Percentiles rank a stretch among this genome's conserved stretches.
Conservation (phyloP, 2,888 invertebrate genomes). For the Sussaba pulchella region DNA sequence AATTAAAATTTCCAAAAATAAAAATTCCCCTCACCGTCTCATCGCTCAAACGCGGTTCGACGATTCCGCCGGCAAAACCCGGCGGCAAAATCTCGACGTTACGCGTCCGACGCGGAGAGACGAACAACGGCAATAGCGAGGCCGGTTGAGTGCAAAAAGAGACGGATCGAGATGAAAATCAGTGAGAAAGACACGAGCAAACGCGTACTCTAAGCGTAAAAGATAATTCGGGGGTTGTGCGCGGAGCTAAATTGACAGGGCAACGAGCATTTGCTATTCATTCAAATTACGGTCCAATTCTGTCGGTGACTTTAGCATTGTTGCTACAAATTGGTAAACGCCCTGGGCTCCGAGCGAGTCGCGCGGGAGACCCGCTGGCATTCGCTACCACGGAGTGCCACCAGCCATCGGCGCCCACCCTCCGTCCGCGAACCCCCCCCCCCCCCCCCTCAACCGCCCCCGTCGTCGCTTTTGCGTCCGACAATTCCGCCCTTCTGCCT, state of each 20-base stretch:
- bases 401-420: too few species aligned
- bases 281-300: slow-evolving; percentile 84
- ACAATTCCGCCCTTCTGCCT: slow-evolving; percentile 64
- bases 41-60: too few species aligned
- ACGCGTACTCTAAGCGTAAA: slow-evolving; percentile 70
- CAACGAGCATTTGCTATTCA: slow-evolving; percentile 82
- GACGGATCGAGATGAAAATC: background rate
- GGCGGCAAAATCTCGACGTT: background rate
- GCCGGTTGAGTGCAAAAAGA: background rate
- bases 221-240: slow-evolving; percentile 82
- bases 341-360: slow-evolving; percentile 77
- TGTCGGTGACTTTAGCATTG: slow-evolving; percentile 84
- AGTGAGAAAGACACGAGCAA: background rate
- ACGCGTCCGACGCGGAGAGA: slow-evolving; percentile 35
- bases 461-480: slow-evolving; percentile 55
- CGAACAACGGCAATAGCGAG: background rate
- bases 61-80: too few species aligned
- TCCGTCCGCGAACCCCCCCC: slow-evolving; percentile 4
- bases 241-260: slow-evolving; percentile 82
- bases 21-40: too few species aligned
- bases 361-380: too few species aligned
- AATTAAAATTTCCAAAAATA: too few species aligned
- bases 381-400: too few species aligned
- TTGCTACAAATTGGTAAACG: slow-evolving; percentile 84
- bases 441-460: slow-evolving; percentile 57